Percentiles rank a stretch among this genome's conserved stretches.
Evolutionary conservation across 2,888 invertebrate species (phyloP).

Genomic region (Lasioglossum vierecki): DNA sequence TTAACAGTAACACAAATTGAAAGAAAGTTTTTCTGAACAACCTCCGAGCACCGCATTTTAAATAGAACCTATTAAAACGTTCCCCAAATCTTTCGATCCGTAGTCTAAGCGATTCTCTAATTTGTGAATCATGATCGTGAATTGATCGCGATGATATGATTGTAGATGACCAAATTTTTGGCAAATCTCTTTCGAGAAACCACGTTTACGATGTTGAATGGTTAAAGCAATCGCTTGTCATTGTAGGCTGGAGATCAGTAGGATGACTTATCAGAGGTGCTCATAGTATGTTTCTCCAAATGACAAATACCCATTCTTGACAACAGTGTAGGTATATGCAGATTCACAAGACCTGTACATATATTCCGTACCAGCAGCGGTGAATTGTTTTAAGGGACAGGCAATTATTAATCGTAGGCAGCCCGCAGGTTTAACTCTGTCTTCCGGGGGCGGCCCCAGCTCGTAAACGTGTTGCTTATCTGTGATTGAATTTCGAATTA

Average conservation of each 20-base stretch:
- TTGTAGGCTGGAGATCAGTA: background rate
- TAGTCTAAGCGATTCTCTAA: too few relatives aligned
- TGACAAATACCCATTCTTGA: background rate
- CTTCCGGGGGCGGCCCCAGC: background rate
- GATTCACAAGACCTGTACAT: background rate
- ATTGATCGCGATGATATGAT: too few relatives aligned
- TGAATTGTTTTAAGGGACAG: conserved; percentile 14
- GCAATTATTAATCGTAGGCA: conserved; percentile 22
- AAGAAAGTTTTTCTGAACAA: too few relatives aligned
- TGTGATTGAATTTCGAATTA: conserved; percentile 33
- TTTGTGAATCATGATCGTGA: too few relatives aligned
- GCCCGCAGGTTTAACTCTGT: background rate
- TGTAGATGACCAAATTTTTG: too few relatives aligned
- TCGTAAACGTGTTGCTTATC: conserved; percentile 23
- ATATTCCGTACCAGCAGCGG: background rate
- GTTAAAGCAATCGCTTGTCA: too few relatives aligned
- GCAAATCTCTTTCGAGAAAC: too few relatives aligned
- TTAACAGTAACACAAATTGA: too few relatives aligned
- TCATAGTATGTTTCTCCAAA: background rate
- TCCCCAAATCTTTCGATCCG: too few relatives aligned
- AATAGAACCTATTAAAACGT: too few relatives aligned
- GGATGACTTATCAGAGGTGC: background rate
- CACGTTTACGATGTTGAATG: too few relatives aligned
- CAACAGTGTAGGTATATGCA: background rate
- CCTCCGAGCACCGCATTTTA: too few relatives aligned